phyloP scores from a whole-genome alignment of 2,113 vertebrate genomes.

The Thamnophis sirtalis region DNA sequence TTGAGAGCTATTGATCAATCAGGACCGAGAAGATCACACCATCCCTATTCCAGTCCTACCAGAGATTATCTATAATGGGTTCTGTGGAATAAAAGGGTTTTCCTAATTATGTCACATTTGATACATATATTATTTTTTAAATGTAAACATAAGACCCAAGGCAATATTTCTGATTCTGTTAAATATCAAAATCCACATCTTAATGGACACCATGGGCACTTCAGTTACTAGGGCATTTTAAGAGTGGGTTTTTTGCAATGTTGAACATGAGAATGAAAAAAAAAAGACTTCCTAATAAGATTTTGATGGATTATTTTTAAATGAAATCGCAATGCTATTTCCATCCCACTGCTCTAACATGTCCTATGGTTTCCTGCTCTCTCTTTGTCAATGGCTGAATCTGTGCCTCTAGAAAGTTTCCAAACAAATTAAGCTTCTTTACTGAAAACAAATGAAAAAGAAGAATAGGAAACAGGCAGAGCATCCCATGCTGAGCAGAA shows the following conservation, averaged over 20 bases:
- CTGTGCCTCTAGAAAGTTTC: constrained; percentile 67
- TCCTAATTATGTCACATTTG: constrained; percentile 53
- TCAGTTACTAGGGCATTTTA: constrained; percentile 8
- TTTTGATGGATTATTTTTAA: constrained; percentile 56
- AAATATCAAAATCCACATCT: constrained; percentile 60
- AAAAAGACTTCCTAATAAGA: constrained; percentile 67
- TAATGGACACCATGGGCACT: constrained; percentile 45
- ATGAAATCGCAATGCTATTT: constrained; percentile 58
- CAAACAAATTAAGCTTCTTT: constrained; percentile 70
- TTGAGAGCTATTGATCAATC: background rate
- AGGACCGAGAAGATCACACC: background rate
- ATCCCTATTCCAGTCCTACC: background rate
- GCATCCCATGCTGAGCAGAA: constrained; percentile 58
- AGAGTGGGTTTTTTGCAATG: constrained; percentile 2
- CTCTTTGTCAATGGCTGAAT: constrained; percentile 56
- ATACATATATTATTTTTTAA: constrained; percentile 43
- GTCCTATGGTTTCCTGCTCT: constrained; percentile 62
- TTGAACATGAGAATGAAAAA: constrained; percentile 58
- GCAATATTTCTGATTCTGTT: constrained; percentile 61
- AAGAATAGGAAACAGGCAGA: constrained; percentile 44
- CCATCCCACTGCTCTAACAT: constrained; percentile 54
- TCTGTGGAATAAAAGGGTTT: constrained; percentile 51
- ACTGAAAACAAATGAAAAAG: constrained; percentile 70
- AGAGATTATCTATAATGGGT: constrained; percentile 42
- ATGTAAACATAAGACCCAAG: constrained; percentile 46